Evolutionary conservation across 2,888 invertebrate species (phyloP), one percentile per base, ranked within the genome.

Genomic region (Rugalucina vietnamica): DNA sequence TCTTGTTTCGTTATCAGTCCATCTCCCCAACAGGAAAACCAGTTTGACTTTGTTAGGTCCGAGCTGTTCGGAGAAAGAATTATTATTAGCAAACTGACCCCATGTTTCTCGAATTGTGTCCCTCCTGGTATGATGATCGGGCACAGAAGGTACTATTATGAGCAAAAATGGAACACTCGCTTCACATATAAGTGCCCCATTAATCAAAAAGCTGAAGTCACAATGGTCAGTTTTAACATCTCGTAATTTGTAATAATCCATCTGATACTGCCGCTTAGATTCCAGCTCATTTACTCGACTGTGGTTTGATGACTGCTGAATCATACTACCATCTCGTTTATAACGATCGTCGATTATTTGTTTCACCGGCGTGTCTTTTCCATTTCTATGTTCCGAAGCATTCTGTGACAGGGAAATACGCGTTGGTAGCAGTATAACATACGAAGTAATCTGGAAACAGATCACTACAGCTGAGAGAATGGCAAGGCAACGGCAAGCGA

Each of bases 81-180:
- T 27, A 36, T 78, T 78, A 12, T 81, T 85, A 4, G 86, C 81
- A n/a, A 86, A 88, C 14, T 86, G 84, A 18, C 90, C 89, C 82
- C 90, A 90, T 1, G 91, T 90, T 18, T 83, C 70, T n/a, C 91
- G 83, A 24, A 91, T 90, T 0, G 88, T 87, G 14, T 88, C 75
- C 54, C 91, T 82, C 10, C 88, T 82, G 12, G 75, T 72, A 10
- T 60, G n/a, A 65, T 91, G 86, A 10, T 82, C 70, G n/a, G 82
- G 85, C 29, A 85, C 76, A 0, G 91, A 87, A 8, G 89, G 89
- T 0, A 91, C 87, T 12, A 90, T 49, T 4, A 91, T 84, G 4
- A 91, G 77, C 54, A 90, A 78, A 60, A 85, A 90, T 29, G 86
- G 85, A 0, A 78, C 70, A 21, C 37, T 39, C 0, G 49, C 43